Evolutionary conservation across 2,113 vertebrate species (phyloP), one percentile per base, ranked within the genome.

Genomic region (Seriola dumerili): DNA sequence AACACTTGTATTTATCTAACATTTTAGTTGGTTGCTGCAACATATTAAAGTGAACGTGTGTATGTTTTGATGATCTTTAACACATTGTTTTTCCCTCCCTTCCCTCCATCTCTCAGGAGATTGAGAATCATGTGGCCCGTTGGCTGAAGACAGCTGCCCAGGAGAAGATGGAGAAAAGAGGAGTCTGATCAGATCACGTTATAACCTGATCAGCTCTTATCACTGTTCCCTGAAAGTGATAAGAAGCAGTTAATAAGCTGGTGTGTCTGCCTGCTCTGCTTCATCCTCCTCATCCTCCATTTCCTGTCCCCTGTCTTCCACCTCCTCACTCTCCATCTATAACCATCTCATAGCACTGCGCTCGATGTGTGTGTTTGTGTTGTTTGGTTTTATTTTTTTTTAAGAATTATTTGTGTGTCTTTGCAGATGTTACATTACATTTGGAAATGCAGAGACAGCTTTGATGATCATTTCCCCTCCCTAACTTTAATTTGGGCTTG

Each of bases 91-190:
- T 40, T 7, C 4, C 58, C 46, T 46, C 9, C 4, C 54, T 32
- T 70, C 12, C 57, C 62, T 79, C 4, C 11, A 7, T 55, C 67
- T 79, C 70, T 77, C 78, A 95, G 96, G 91, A 88, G 87, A 95
- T 94, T 76, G 89, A 91, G 70, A 71, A 57, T 3, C 92, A 86
- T 5, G 93, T 96, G 61, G 70, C 66, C 16, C 23, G 42, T 4
- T 96, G 96, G 96, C 85, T 96, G 78, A 88, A 90, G 85, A 70
- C n/a, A 12, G 94, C 94, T 0, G 83, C 70, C 21, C 36, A 29
- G 77, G 79, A 84, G 72, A 17, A 50, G 54, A 68, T 23, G 62
- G 57, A 68, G 64, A 75, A 76, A 57, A 65, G 36, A 67, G 57
- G 34, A 8, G 16, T 21, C 40, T 62, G 80, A 88, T 80, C 67